Conservation (phyloP, 2,113 vertebrate genomes). For the Bubo blakistoni region DNA sequence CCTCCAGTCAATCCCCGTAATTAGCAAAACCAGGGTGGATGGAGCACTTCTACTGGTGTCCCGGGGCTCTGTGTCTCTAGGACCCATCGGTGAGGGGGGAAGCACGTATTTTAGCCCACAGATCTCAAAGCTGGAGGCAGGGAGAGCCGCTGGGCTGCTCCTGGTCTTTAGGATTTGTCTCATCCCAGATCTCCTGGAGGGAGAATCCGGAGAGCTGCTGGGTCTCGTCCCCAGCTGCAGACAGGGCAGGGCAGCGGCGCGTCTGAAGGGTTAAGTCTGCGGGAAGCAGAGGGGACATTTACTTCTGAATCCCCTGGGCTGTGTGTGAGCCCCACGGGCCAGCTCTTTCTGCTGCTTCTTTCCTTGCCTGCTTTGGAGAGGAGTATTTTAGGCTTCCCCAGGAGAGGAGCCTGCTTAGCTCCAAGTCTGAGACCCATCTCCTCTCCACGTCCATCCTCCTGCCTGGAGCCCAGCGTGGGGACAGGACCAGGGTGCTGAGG, state of each 20-base stretch:
- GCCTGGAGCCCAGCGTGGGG: accelerated
- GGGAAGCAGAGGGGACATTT: neutral
- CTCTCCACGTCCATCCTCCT: neutral
- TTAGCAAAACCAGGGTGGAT: neutral
- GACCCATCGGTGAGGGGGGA: accelerated
- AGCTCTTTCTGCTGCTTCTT: neutral
- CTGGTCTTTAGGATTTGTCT: neutral
- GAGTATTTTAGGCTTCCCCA: neutral
- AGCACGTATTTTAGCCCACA: accelerated
- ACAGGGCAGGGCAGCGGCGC: neutral
- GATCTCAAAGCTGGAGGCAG: neutral
- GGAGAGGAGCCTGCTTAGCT: neutral
- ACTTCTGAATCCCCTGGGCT: too few species aligned
- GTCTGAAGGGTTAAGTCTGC: neutral
- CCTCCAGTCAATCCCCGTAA: neutral
- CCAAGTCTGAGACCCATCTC: neutral
- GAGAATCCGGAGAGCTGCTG: neutral
- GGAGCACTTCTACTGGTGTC: neutral
- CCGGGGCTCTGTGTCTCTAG: neutral
- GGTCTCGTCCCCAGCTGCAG: neutral
- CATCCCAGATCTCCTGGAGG: neutral
- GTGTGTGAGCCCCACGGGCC: neutral
- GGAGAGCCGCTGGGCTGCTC: neutral
- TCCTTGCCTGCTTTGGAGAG: neutral
- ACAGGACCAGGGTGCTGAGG: neutral